phyloP scores from a whole-genome alignment of 1,140 invertebrate genomes.

The Cydia amplana region DNA sequence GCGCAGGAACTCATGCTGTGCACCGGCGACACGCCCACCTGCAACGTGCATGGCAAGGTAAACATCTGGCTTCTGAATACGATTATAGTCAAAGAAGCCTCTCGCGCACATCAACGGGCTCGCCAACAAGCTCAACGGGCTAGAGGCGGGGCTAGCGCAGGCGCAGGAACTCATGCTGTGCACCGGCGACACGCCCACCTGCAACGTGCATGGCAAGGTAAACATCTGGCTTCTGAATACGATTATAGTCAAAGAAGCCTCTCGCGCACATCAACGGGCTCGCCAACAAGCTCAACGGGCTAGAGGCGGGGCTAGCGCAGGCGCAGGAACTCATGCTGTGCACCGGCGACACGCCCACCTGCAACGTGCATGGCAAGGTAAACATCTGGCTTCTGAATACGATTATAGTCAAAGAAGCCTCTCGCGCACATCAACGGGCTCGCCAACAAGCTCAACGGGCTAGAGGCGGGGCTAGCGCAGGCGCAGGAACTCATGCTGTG shows the following conservation, averaged over 20 bases:
- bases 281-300: slow-evolving; percentile 67
- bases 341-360: slow-evolving; percentile 84
- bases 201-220: slow-evolving; percentile 87
- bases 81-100: too few species aligned
- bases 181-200: slow-evolving; percentile 84
- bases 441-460: slow-evolving; percentile 69
- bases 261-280: slow-evolving; percentile 69
- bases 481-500: slow-evolving; percentile 83
- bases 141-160: slow-evolving; percentile 50
- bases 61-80: neutral
- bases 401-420: too few species aligned
- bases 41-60: slow-evolving; percentile 87
- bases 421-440: slow-evolving; percentile 69
- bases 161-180: slow-evolving; percentile 83
- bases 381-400: neutral
- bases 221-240: neutral
- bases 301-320: slow-evolving; percentile 54
- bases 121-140: slow-evolving; percentile 67
- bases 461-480: slow-evolving; percentile 50
- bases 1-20: slow-evolving; percentile 83
- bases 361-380: slow-evolving; percentile 87
- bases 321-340: slow-evolving; percentile 83
- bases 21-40: slow-evolving; percentile 84
- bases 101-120: slow-evolving; percentile 69
- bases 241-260: slow-evolving; percentile 76